Conservation (phyloP, 2,888 invertebrate genomes). For the Eupithecia abbreviata region DNA sequence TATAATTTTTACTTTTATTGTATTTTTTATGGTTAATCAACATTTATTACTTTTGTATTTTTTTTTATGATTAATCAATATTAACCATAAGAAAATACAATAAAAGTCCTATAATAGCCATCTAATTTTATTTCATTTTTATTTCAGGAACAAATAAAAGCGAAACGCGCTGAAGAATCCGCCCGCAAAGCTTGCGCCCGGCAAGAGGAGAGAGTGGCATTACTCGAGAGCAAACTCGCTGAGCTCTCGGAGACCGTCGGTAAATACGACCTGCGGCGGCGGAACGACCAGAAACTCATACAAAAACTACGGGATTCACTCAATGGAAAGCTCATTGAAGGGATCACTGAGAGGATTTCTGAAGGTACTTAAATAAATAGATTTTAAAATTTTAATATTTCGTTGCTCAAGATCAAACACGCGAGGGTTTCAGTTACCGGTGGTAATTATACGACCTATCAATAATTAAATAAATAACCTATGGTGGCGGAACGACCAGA, state of each 20-base stretch:
- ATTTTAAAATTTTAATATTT: too few relatives aligned
- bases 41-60: too few relatives aligned
- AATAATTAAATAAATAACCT: conserved; percentile 47
- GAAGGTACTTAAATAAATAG: conserved; percentile 42
- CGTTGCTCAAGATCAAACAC: conserved; percentile 88
- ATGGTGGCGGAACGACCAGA: conserved; percentile 88
- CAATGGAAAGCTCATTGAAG: conserved; percentile 64
- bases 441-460: conserved; percentile 87
- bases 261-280: conserved; percentile 88
- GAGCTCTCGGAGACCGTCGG: conserved; percentile 92
- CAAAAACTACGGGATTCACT: conserved; percentile 85
- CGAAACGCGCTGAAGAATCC: conserved; percentile 88
- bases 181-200: conserved; percentile 86
- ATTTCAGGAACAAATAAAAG: conserved; percentile 87
- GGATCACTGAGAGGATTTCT: conserved; percentile 49
- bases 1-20: too few relatives aligned
- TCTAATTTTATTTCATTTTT: neutral
- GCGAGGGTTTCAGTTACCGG: conserved; percentile 91
- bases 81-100: too few relatives aligned
- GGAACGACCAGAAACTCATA: conserved; percentile 89
- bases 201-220: conserved; percentile 90
- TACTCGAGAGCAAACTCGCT: conserved; percentile 89
- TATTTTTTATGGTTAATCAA: too few relatives aligned
- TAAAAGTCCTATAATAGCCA: neutral
- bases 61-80: too few relatives aligned